phyloP scores from a whole-genome alignment of 1,140 invertebrate genomes.

The Campoletis sonorensis region DNA sequence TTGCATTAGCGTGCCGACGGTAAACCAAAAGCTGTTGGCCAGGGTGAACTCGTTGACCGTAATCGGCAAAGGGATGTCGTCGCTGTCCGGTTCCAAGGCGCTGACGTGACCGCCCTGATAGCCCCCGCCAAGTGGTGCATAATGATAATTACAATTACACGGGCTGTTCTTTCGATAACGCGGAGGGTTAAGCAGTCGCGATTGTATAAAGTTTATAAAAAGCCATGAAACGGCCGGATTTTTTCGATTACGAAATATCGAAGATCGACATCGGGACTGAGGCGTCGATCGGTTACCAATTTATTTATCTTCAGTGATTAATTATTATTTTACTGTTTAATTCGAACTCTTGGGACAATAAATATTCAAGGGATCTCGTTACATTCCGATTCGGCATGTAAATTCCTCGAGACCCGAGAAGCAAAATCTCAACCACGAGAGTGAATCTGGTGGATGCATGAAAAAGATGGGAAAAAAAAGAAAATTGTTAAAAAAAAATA shows the following conservation, averaged over 20 bases:
- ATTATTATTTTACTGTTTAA: no score
- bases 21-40: constrained; percentile 93
- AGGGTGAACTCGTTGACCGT: constrained; percentile 88
- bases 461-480: constrained; percentile 6
- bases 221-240: no score
- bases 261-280: not conserved
- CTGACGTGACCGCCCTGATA: constrained; percentile 73
- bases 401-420: not conserved
- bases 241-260: no score
- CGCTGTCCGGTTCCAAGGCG: constrained; percentile 71
- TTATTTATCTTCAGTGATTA: not conserved
- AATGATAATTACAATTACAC: constrained; percentile 71
- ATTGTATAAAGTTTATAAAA: no score
- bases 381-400: not conserved
- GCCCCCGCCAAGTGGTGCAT: constrained; percentile 73
- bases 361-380: not conserved
- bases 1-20: constrained; percentile 95
- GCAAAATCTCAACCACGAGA: constrained; percentile 8
- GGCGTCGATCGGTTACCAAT: not conserved
- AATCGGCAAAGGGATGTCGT: constrained; percentile 74
- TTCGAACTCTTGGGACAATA: not conserved
- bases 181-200: not conserved
- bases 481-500: not conserved
- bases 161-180: constrained; percentile 29
- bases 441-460: constrained; percentile 29